phyloP scores from a whole-genome alignment of 2,888 invertebrate species.

The Cataglyphis albicans region DNA sequence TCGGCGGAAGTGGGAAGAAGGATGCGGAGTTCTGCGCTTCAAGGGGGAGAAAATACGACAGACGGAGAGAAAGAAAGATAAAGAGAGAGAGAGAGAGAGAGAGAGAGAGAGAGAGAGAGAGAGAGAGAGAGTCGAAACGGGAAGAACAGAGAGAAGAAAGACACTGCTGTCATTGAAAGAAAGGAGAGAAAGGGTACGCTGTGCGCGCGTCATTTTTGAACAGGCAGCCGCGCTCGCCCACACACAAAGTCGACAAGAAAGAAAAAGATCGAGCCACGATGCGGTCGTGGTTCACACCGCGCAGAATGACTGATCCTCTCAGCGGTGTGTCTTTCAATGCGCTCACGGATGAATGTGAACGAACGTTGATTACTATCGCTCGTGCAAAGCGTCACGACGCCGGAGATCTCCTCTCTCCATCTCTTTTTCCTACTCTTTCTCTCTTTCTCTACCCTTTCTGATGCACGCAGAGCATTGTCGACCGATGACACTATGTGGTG shows the following conservation, averaged over 20 bases:
- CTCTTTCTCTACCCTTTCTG: conserved; percentile 13
- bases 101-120: not conserved
- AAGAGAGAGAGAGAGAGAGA: not conserved
- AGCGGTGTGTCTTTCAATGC: conserved; percentile 81
- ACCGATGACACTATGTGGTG: not conserved
- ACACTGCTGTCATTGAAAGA: conserved; percentile 40
- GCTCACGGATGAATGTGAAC: conserved; percentile 70
- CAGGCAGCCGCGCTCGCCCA: conserved; percentile 64
- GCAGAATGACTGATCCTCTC: conserved; percentile 82
- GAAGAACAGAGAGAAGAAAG: conserved; percentile 26
- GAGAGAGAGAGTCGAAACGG: not conserved
- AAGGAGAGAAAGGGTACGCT: conserved; percentile 47
- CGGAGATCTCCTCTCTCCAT: conserved; percentile 55
- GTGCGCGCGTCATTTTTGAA: conserved; percentile 28
- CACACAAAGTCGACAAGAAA: conserved; percentile 70
- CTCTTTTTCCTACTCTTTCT: not conserved
- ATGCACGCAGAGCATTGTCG: conserved; percentile 12
- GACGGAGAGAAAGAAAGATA: not conserved
- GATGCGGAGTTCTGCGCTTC: conserved; percentile 50
- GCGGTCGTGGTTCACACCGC: conserved; percentile 73
- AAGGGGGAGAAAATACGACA: conserved; percentile 29
- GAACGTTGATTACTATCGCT: conserved; percentile 80
- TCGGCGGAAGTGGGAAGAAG: conserved; percentile 34
- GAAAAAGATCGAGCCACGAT: conserved; percentile 73
- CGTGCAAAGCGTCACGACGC: conserved; percentile 62